These are phyloP conservation scores for Eurystomus glaucurus DNA, from an alignment of 2,797 vertebrate species.

Conservation along the genomic window DNA sequence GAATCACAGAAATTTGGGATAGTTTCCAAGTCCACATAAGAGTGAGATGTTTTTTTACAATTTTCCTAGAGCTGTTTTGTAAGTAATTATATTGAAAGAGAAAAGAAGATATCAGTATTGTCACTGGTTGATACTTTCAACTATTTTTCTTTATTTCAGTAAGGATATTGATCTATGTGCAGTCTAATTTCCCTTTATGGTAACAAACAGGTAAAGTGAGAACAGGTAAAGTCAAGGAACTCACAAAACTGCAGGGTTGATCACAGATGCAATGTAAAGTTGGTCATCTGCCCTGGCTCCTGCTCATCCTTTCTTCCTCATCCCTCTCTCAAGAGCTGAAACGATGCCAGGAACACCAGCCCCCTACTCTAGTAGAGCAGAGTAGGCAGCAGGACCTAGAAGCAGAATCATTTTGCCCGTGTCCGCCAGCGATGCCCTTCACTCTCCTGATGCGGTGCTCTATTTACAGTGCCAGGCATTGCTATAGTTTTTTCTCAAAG, in stretches of 20 bases:
- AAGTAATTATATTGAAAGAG: background rate
- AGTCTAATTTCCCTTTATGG: background rate
- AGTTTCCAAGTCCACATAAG: background rate
- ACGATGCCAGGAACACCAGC: background rate
- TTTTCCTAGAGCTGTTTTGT: background rate
- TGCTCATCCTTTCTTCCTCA: background rate
- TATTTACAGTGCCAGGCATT: background rate
- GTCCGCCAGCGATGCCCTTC: rapidly evolving
- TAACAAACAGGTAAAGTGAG: background rate
- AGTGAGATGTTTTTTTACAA: background rate
- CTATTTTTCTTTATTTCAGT: background rate
- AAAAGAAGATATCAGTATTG: background rate
- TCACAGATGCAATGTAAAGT: rapidly evolving
- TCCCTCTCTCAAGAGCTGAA: background rate
- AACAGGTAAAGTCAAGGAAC: background rate
- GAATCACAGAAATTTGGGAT: background rate
- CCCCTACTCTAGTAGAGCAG: background rate
- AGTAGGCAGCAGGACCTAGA: background rate
- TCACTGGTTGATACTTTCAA: background rate
- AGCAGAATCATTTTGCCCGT: background rate
- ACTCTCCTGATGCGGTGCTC: no score
- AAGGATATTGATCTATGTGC: background rate
- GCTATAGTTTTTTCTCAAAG: background rate
- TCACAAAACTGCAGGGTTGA: rapidly evolving
- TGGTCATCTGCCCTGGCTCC: background rate